A percentile compares a stretch with the other conserved stretches of the same genome.
These are phyloP conservation scores for Ophion costatus DNA, from an alignment of 2,888 invertebrate species.

Conservation along the genomic window DNA sequence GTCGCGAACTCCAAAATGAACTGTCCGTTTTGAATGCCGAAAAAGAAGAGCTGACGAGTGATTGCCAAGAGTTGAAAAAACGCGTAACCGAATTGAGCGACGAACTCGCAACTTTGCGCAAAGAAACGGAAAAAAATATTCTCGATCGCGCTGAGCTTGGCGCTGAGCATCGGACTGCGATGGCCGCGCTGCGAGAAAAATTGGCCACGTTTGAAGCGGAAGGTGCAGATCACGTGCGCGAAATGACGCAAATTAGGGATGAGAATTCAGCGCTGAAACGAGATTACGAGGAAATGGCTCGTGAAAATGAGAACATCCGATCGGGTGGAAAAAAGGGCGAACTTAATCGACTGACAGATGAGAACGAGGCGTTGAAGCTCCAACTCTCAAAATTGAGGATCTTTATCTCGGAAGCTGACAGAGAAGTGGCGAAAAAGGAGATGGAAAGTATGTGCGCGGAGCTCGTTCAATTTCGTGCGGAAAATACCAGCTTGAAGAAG, in stretches of 20 bases:
- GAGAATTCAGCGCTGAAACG: constrained; percentile 46
- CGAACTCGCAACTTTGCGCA: constrained; percentile 36
- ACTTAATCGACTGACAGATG: constrained; percentile 35
- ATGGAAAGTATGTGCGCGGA: constrained; percentile 46
- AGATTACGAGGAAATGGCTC: constrained; percentile 13
- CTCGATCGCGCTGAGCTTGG: constrained; percentile 17
- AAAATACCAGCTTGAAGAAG: constrained; percentile 44
- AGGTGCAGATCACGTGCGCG: constrained; percentile 28
- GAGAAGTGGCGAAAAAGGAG: constrained; percentile 40
- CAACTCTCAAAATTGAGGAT: constrained; percentile 64
- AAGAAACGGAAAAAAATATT: constrained; percentile 4
- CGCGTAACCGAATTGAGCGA: constrained; percentile 42
- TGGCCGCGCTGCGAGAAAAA: constrained; percentile 19
- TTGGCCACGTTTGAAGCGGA: constrained; percentile 42
- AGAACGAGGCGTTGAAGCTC: constrained; percentile 67
- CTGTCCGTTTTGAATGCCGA: constrained; percentile 42
- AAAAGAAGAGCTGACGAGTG: constrained; percentile 40
- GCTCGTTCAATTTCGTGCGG: constrained; percentile 36
- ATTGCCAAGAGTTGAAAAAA: constrained; percentile 24
- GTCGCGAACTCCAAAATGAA: constrained; percentile 41
- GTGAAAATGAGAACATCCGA: constrained; percentile 48
- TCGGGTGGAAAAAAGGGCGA: constrained; percentile 42
- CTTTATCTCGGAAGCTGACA: constrained; percentile 48
- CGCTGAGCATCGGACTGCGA: constrained; percentile 31
- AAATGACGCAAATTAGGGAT: constrained; percentile 23